Base-by-base conservation (phyloP, 2,797 vertebrate genomes). In the Mionectes olivaceus region DNA sequence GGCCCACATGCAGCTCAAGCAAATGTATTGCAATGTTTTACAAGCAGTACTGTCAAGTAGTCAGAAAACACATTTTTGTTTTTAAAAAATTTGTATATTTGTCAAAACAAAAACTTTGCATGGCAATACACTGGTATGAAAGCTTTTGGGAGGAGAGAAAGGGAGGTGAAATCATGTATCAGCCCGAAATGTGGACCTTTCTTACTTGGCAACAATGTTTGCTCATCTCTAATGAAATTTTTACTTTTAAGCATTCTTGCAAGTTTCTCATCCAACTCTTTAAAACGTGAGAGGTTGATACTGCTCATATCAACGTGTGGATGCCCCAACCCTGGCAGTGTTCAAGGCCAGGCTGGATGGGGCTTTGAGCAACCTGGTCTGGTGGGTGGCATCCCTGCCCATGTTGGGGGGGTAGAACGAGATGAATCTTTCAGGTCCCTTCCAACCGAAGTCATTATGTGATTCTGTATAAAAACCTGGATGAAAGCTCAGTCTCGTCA, bases 371-470 rank as follows among this genome's bases (percentile, higher is more conserved):
- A 49, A 5, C n/a, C 17, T 33, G 52, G 13, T 2, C 3, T n/a
- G 30, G 14, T 71, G 24, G 11, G n/a, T 39, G 21, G 8, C 61
- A 11, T 3, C 32, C 35, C 5, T 68, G 41, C 27, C 35, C 15
- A 15, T 8, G 2, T 22, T 4, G 22, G 10, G 2, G 1, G 16
- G 11, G 1, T n/a, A 13, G 43, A 44, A 63, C 0, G 0, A 43
- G 56, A 19, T 64, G 37, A 13, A 6, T 64, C n/a, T 32, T 46
- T 27, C 12, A 39, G 10, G 17, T 50, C 10, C 19, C 24, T 70
- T 63, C 43, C 43, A 64, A 46, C 21, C 18, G 44, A 52, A 35
- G 15, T 32, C 8, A 46, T 77, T 65, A 33, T 15, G 14, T 57
- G 44, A 22, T 39, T 65, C 30, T 59, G 0, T 5, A 35, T 46